Conservation (phyloP, 35 echinoderm and acorn worm species). For the Lytechinus pictus region DNA sequence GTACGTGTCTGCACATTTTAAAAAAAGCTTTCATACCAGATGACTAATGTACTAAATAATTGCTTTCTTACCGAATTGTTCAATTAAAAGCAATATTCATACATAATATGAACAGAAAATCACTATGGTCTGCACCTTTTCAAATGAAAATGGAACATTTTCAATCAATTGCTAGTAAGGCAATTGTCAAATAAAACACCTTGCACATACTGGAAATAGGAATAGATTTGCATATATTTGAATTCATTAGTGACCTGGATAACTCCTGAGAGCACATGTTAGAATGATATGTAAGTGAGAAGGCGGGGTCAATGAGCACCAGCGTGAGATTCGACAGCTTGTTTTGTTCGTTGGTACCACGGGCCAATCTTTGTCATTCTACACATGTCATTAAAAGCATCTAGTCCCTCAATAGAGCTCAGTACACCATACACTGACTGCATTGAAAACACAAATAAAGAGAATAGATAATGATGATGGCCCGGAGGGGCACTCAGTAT, state of each 20-base stretch:
- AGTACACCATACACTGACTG: constrained; percentile 95
- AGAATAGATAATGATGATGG: no score
- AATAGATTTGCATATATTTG: not conserved
- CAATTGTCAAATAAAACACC: not conserved
- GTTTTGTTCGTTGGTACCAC: constrained; percentile 83
- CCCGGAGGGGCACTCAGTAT: no score
- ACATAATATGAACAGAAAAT: no score
- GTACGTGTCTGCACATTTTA: not conserved
- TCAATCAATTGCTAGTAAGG: not conserved
- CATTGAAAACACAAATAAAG: constrained; percentile 23
- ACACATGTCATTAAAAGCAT: constrained; percentile 94
- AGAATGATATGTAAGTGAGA: not conserved
- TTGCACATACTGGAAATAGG: not conserved
- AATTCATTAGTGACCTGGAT: not conserved
- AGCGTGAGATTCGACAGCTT: constrained; percentile 73
- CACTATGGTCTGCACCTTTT: no score
- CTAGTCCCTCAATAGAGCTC: constrained; percentile 90
- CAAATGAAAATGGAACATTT: not conserved
- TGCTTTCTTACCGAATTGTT: no score
- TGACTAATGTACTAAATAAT: not conserved
- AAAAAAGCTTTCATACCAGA: not conserved
- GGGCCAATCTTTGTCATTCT: constrained; percentile 82
- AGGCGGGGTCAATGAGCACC: constrained; percentile 61
- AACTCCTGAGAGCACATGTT: not conserved
- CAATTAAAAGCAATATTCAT: no score